Conservation (phyloP, 2,113 vertebrate species). For the Corynorhinus townsendii region DNA sequence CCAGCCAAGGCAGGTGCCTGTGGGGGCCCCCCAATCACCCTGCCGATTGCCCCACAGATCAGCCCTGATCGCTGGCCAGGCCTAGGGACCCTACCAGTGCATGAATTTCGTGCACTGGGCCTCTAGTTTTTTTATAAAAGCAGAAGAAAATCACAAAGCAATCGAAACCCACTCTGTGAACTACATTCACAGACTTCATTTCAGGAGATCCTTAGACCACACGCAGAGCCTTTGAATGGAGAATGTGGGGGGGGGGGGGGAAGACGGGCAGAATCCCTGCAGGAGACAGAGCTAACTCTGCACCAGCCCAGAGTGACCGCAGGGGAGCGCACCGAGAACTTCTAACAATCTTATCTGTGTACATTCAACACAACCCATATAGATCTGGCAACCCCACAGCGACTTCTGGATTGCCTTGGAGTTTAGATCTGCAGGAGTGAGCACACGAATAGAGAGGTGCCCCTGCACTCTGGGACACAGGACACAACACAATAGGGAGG, state of each 20-base stretch:
- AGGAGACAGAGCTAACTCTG: not conserved
- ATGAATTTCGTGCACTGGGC: no score
- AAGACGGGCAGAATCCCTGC: no score
- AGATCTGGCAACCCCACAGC: not conserved
- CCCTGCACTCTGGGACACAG: not conserved
- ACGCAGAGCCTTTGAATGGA: not conserved
- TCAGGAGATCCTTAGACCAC: not conserved
- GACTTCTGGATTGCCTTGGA: not conserved
- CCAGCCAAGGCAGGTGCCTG: no score
- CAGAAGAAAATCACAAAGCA: not conserved
- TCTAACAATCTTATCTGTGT: not conserved
- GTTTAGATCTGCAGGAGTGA: not conserved
- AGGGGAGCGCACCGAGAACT: not conserved
- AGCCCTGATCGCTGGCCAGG: no score
- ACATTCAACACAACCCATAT: not conserved
- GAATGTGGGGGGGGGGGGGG: not conserved
- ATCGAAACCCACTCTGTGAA: not conserved
- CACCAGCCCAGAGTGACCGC: not conserved
- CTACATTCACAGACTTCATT: not conserved
- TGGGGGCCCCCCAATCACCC: no score
- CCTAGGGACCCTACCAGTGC: no score
- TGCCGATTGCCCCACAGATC: no score
- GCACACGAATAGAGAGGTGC: not conserved
- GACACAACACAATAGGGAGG: rapidly evolving
- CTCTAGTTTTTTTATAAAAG: no score